A percentile compares a stretch with the other conserved stretches of the same genome.
Conservation (phyloP, 2,797 vertebrate genomes). For the Rhadinocentrus ornatus region DNA sequence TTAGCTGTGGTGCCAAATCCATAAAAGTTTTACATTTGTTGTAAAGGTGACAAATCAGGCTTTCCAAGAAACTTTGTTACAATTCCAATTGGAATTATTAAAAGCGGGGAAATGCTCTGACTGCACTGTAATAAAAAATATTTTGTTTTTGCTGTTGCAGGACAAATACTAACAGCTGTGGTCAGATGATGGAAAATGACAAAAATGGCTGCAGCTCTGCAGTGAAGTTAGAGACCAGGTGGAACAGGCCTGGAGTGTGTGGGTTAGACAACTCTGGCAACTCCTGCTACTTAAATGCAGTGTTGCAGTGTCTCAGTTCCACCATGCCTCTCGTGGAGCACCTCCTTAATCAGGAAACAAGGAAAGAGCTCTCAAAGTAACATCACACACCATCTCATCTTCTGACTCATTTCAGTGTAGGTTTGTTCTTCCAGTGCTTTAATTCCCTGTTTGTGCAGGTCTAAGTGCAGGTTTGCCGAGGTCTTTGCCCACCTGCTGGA, state of each 20-base stretch:
- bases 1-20: no score
- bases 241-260: constrained; percentile 77
- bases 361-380: constrained; percentile 80
- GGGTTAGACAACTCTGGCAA: constrained; percentile 89
- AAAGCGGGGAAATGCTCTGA: no score
- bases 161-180: neutral
- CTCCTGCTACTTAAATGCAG: constrained; percentile 89
- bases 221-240: constrained; percentile 9
- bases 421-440: neutral
- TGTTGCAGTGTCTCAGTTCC: constrained; percentile 87
- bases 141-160: constrained; percentile 25
- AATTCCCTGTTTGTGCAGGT: constrained; percentile 41
- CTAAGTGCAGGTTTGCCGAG: constrained; percentile 72
- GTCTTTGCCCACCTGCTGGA: constrained; percentile 84
- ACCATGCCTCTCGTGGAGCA: constrained; percentile 83
- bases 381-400: neutral
- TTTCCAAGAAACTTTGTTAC: no score
- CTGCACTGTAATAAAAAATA: no score
- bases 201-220: constrained; percentile 20
- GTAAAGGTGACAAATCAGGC: no score
- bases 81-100: no score
- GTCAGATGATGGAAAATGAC: constrained; percentile 31
- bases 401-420: neutral
- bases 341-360: constrained; percentile 82
- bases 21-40: no score